Percentiles rank a stretch among this genome's conserved stretches.
Evolutionary conservation across 2,888 invertebrate species (phyloP).

Genomic region (Heliconius ismenius): DNA sequence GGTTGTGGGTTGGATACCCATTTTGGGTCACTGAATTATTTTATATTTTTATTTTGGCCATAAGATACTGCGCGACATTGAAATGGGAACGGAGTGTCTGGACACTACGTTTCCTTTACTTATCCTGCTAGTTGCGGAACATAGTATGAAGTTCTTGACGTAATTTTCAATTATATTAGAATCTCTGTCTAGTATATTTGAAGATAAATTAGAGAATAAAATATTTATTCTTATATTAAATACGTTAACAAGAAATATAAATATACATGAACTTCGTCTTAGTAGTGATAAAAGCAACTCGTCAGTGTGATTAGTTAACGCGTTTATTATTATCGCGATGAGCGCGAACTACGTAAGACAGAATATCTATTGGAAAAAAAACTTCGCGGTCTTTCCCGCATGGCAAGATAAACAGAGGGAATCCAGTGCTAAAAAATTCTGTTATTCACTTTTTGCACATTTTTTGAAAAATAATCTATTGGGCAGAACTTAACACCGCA

Average conservation of each 20-base stretch:
- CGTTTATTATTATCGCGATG: not conserved
- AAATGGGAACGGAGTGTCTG: too few relatives aligned
- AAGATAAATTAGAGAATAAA: not conserved
- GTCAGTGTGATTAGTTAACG: not conserved
- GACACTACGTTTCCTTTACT: too few relatives aligned
- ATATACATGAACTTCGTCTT: not conserved
- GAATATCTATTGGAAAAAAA: not conserved
- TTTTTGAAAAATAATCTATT: not conserved
- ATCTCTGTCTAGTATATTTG: too few relatives aligned
- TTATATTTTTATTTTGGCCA: too few relatives aligned
- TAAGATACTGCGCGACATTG: too few relatives aligned
- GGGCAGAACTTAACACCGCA: too few relatives aligned
- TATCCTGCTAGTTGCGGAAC: too few relatives aligned
- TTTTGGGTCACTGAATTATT: too few relatives aligned
- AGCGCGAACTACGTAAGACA: not conserved
- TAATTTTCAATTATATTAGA: too few relatives aligned
- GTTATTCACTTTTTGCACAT: not conserved
- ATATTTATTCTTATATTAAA: not conserved
- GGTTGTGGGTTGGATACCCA: not conserved
- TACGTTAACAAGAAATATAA: not conserved
- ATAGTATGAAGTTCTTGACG: too few relatives aligned
- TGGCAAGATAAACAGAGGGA: too few relatives aligned
- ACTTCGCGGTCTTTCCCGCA: not conserved
- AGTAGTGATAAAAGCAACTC: not conserved
- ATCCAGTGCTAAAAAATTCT: not conserved